phyloP scores from a whole-genome alignment of 2,797 vertebrate species.

The Diglossa cyanea region DNA sequence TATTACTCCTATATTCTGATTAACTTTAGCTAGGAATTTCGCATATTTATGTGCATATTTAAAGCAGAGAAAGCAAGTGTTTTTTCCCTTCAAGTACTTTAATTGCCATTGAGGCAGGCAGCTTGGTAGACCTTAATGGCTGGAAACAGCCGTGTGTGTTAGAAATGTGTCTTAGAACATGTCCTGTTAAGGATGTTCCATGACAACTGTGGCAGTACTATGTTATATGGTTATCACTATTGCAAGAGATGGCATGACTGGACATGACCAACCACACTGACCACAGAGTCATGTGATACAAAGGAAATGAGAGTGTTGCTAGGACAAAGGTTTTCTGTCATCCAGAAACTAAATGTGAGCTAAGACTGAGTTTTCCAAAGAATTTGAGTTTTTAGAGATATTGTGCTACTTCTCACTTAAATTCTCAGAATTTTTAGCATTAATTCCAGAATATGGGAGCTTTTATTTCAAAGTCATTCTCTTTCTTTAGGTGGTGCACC shows the following conservation, averaged over 20 bases:
- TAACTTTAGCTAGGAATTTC: not conserved
- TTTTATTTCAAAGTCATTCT: not conserved
- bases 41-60: not conserved
- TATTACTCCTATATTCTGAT: not conserved
- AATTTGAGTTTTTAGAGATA: not conserved
- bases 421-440: not conserved
- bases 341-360: not conserved
- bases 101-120: not conserved
- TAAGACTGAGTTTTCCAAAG: not conserved
- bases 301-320: not conserved
- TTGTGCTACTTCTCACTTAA: not conserved
- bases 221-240: rapidly evolving
- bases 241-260: too few relatives aligned
- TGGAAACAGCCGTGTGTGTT: not conserved
- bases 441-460: not conserved
- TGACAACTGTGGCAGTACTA: not conserved
- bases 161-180: not conserved
- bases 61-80: not conserved
- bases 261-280: not conserved
- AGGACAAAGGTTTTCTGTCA: not conserved
- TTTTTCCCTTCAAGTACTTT: not conserved
- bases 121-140: not conserved
- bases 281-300: too few relatives aligned
- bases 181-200: not conserved
- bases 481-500: not conserved